Base-by-base conservation (phyloP, 2,113 vertebrate genomes). In the Serilophus lunatus region DNA sequence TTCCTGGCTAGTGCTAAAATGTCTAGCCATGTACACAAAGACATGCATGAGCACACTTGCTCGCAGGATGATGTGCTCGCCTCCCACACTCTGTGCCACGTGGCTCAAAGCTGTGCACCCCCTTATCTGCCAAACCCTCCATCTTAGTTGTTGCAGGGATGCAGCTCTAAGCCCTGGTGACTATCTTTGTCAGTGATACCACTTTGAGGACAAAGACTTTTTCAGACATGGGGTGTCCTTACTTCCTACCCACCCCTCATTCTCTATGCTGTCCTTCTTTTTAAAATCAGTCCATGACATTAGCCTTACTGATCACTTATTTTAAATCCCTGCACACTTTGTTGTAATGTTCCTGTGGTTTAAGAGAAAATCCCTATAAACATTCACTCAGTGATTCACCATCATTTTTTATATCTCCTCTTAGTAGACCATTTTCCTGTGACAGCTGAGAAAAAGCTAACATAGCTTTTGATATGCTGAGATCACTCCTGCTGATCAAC, bases 381-480 rank as follows among this genome's bases (percentile, higher is more conserved):
- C 31, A 15, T 69, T 20, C 29, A 65, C 10, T 35, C 54, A 80
- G 45, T 82, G 19, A 86, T 31, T 93, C 50, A 53, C 23, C 5
- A 57, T 33, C 5, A 25, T 47, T 74, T 81, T 88, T 75, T 56
- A 1, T 56, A 47, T 49, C 49, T 66, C 31, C 23, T 78, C 31
- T 49, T 79, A 56, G 49, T 49, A 51, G 26, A 22, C 28, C 22
- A 8, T 38, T 80, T 93, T 85, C 36, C 25, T 93, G 2, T 49
- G 53, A 76, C 66, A 87, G n/a, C 63, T 76, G 68, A 91, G 53
- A 85, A 89, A 91, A 95, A 85, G 57, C 40, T 88, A 92, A 40
- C 42, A n/a, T 16, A 92, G 45, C 12, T 80, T 86, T 82, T 86
- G 50, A 90, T 88, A 38, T 72, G 59, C 31, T 49, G 71, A 92